These are phyloP conservation scores for Paratilapia polleni DNA, from an alignment of 2,113 vertebrate species.

Conservation along the genomic window DNA sequence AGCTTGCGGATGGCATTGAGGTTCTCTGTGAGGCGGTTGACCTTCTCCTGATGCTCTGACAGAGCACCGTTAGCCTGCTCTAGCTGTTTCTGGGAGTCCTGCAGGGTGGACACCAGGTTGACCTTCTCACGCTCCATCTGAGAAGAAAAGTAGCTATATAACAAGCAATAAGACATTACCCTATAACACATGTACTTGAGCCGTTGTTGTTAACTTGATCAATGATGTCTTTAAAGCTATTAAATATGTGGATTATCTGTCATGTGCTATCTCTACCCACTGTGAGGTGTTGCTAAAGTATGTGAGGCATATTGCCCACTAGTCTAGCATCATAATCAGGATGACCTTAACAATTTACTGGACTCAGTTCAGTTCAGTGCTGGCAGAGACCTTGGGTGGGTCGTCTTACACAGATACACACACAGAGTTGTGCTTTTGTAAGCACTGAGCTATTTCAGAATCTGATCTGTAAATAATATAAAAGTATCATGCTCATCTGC, in stretches of 20 bases:
- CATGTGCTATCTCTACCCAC: slow-evolving; percentile 25
- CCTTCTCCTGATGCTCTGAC: slow-evolving; percentile 92
- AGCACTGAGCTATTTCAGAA: slow-evolving; percentile 48
- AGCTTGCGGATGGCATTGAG: slow-evolving; percentile 90
- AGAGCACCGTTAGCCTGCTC: slow-evolving; percentile 91
- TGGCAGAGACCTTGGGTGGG: slow-evolving; percentile 13
- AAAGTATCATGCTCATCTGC: slow-evolving; percentile 17
- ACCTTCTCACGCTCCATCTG: slow-evolving; percentile 98
- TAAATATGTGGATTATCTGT: slow-evolving; percentile 35
- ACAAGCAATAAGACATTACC: background rate
- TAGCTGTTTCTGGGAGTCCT: slow-evolving; percentile 97
- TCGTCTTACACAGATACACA: slow-evolving; percentile 42
- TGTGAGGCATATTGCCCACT: background rate
- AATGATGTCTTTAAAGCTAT: slow-evolving; percentile 7
- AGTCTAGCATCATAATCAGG: slow-evolving; percentile 27
- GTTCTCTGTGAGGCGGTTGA: slow-evolving; percentile 91
- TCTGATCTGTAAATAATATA: slow-evolving; percentile 48
- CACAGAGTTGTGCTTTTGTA: slow-evolving; percentile 27
- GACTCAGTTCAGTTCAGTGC: slow-evolving; percentile 17
- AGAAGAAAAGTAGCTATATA: slow-evolving; percentile 22
- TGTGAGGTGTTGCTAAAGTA: slow-evolving; percentile 1
- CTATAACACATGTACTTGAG: background rate
- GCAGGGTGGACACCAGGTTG: slow-evolving; percentile 88
- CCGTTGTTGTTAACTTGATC: background rate
- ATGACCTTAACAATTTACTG: slow-evolving; percentile 52